These are phyloP conservation scores for Caiman crocodilus DNA, from an alignment of 2,797 vertebrate genomes.

Conservation along the genomic window DNA sequence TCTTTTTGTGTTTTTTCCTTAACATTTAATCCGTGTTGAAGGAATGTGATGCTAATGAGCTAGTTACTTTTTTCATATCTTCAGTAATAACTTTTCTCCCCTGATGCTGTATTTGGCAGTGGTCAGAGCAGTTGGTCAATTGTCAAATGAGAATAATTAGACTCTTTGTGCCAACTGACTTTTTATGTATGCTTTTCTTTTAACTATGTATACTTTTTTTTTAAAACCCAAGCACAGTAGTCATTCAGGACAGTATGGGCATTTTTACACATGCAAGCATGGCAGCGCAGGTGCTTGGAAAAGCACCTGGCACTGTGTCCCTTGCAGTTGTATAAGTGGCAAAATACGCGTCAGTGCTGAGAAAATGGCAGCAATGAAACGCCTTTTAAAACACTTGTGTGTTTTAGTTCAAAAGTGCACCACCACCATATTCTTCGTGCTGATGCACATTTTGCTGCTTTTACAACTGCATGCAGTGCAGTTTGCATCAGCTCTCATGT, in stretches of 20 bases:
- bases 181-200: conserved; percentile 23
- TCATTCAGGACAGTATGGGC: background rate
- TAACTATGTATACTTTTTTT: background rate
- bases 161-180: background rate
- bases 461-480: too few species aligned
- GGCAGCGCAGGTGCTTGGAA: too few species aligned
- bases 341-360: too few species aligned
- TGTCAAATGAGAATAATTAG: conserved; percentile 24
- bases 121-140: conserved; percentile 28
- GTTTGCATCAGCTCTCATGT: too few species aligned
- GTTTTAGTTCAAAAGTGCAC: too few species aligned
- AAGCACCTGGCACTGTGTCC: too few species aligned
- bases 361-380: too few species aligned
- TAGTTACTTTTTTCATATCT: background rate
- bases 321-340: too few species aligned
- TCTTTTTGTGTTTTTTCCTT: background rate
- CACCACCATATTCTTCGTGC: too few species aligned
- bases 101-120: background rate
- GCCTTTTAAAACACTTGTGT: too few species aligned
- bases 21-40: background rate
- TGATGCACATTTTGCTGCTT: too few species aligned
- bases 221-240: conserved; percentile 10
- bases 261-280: too few species aligned
- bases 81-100: background rate
- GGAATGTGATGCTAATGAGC: background rate